A percentile compares a stretch with the other conserved stretches of the same genome.
These are phyloP conservation scores for Ammodytes dubius DNA, from an alignment of 2,113 vertebrate genomes.

Conservation along the genomic window DNA sequence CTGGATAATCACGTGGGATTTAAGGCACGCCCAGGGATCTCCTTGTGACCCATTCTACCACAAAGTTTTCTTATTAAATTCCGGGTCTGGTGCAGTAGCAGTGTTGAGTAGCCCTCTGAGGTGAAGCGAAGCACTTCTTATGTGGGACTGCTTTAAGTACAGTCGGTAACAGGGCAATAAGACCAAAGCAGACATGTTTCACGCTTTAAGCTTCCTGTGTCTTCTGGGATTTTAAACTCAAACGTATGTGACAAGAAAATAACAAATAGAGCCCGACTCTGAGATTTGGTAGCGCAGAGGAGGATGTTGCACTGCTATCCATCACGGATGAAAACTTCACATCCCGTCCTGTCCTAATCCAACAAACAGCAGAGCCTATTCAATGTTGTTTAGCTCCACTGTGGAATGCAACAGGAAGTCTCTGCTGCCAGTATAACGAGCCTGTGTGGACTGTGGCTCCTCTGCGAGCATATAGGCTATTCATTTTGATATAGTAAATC, in stretches of 20 bases:
- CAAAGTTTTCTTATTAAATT: slow-evolving; percentile 11
- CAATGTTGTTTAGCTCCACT: not conserved
- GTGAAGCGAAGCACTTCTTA: not conserved
- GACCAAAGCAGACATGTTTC: not conserved
- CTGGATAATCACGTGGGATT: slow-evolving; percentile 37
- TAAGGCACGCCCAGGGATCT: slow-evolving; percentile 29
- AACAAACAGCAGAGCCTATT: not conserved
- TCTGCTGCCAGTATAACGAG: not conserved
- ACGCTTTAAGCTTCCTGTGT: not conserved
- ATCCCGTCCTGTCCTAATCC: not conserved
- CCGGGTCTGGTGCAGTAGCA: slow-evolving; percentile 10
- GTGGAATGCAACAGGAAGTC: slow-evolving; percentile 34
- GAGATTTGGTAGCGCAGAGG: not conserved
- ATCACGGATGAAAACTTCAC: not conserved
- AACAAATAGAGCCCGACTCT: not conserved
- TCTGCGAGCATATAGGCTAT: not conserved
- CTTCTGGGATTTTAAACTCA: not conserved
- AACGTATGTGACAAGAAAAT: not conserved
- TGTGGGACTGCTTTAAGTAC: not conserved
- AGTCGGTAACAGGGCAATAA: not conserved
- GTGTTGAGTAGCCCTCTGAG: not conserved
- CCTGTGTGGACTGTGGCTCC: not conserved
- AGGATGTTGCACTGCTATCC: not conserved
- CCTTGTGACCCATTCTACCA: slow-evolving; percentile 21
- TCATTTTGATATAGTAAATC: not conserved